A percentile compares a stretch with the other conserved stretches of the same genome.
Conservation (phyloP, 1,140 invertebrate genomes). For the Nebria ingens region DNA sequence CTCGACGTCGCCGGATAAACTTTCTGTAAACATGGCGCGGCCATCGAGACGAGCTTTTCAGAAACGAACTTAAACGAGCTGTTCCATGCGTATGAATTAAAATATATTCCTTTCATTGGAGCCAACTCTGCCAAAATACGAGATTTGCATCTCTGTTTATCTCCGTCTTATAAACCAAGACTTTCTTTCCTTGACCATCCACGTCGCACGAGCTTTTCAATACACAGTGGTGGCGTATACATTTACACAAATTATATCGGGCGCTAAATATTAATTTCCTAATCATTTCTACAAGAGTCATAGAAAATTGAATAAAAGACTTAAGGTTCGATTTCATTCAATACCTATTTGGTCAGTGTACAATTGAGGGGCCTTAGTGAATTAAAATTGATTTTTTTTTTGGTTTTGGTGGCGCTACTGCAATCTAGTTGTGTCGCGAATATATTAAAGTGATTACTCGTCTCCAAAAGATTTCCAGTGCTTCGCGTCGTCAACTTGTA, state of each 20-base stretch:
- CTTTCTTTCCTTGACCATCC: neutral
- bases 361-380: too few species aligned
- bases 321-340: too few species aligned
- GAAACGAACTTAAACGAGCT: neutral
- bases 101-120: constrained; percentile 5
- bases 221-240: neutral
- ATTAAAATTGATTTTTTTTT: too few species aligned
- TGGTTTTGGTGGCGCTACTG: too few species aligned
- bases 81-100: neutral
- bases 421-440: neutral
- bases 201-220: constrained; percentile 2
- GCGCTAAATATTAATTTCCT: too few species aligned
- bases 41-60: neutral
- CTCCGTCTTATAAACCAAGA: neutral
- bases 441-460: constrained; percentile 7
- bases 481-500: constrained; percentile 1
- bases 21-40: neutral
- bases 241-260: too few species aligned
- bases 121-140: neutral
- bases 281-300: too few species aligned
- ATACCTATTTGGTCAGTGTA: too few species aligned
- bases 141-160: neutral
- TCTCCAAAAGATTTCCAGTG: neutral
- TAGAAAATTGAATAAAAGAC: too few species aligned
- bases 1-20: neutral